phyloP scores from a whole-genome alignment of 2,797 vertebrate genomes.

The Parauchenoglanis punctatus region DNA sequence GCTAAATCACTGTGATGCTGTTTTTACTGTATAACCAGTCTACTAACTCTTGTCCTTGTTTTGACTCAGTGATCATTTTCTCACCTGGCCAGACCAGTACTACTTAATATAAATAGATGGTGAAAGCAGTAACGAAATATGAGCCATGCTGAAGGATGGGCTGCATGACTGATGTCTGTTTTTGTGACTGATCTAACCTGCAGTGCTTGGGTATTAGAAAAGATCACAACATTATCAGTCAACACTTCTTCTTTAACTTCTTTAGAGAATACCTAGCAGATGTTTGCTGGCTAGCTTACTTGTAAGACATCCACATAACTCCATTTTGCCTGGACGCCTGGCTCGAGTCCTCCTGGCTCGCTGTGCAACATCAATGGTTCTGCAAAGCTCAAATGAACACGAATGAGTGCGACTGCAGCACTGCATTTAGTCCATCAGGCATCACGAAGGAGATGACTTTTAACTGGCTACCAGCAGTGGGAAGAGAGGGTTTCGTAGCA shows the following conservation, averaged over 20 bases:
- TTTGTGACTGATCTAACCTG: not conserved
- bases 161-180: not conserved
- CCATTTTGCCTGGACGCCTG: not conserved
- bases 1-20: not conserved
- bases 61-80: not conserved
- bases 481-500: not conserved
- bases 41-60: not conserved
- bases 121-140: not conserved
- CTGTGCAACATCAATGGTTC: not conserved
- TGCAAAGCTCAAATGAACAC: not conserved
- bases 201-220: not conserved
- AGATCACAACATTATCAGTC: not conserved
- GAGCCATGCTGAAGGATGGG: not conserved
- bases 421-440: not conserved
- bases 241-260: not conserved
- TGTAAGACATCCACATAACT: not conserved
- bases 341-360: not conserved
- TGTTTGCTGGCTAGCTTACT: not conserved
- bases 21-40: not conserved
- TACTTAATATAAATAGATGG: not conserved
- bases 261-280: slow-evolving; percentile 1
- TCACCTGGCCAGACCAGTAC: not conserved
- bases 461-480: not conserved
- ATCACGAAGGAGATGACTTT: not conserved
- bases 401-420: not conserved